phyloP scores from a whole-genome alignment of 2,797 vertebrate genomes.

The Falco novaeseelandiae region DNA sequence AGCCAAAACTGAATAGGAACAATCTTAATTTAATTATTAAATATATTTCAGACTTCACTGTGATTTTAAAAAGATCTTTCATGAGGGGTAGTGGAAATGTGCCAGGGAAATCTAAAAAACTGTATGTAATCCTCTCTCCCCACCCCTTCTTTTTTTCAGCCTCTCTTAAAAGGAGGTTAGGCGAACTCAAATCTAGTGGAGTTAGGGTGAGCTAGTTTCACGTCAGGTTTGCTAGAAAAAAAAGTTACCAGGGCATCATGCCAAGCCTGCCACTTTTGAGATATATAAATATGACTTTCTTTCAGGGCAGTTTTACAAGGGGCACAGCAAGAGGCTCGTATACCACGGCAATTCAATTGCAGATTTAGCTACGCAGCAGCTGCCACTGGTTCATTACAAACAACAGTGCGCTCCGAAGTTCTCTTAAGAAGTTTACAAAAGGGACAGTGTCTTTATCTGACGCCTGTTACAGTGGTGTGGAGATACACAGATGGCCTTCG shows the following conservation, averaged over 20 bases:
- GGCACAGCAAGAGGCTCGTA: neutral
- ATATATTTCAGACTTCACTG: slow-evolving; percentile 22
- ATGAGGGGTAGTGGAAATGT: slow-evolving; percentile 14
- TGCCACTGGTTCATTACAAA: slow-evolving; percentile 22
- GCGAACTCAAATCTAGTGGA: neutral
- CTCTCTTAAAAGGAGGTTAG: neutral
- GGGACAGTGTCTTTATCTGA: slow-evolving; percentile 34
- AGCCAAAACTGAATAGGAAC: slow-evolving; percentile 42
- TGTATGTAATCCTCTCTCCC: neutral
- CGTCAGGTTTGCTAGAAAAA: neutral
- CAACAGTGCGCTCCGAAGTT: slow-evolving; percentile 3
- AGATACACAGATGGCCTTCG: slow-evolving; percentile 37
- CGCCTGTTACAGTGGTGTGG: neutral
- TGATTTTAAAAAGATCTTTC: slow-evolving; percentile 31
- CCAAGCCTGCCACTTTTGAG: slow-evolving; percentile 38
- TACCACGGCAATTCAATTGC: slow-evolving; percentile 39
- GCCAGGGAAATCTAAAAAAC: slow-evolving; percentile 4
- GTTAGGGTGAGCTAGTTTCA: neutral
- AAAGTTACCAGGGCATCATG: neutral
- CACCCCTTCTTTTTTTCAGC: neutral
- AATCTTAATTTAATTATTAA: slow-evolving; percentile 60
- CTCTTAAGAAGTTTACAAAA: slow-evolving; percentile 32
- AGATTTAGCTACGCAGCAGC: slow-evolving; percentile 42
- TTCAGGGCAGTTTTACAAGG: slow-evolving; percentile 16
- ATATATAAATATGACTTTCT: slow-evolving; percentile 42